A percentile compares a stretch with the other conserved stretches of the same genome.
These are phyloP conservation scores for Trochalopteron elliotii DNA, from an alignment of 2,113 vertebrate species.

Conservation along the genomic window DNA sequence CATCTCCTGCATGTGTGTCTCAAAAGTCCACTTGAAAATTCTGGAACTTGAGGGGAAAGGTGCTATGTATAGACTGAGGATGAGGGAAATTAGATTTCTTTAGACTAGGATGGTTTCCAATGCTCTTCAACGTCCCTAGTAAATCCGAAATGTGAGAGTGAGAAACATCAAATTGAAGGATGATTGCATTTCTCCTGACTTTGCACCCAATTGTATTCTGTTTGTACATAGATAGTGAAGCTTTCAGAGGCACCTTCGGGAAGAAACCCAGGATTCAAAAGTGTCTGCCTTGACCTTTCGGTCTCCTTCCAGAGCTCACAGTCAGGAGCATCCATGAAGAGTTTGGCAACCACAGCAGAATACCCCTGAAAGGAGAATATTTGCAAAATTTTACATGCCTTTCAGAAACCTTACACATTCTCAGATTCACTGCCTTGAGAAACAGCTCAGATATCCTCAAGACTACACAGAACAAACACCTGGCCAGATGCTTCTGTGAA, in stretches of 20 bases:
- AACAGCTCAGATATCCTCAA: background rate
- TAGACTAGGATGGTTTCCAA: background rate
- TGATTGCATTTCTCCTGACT: background rate
- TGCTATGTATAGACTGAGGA: fast-evolving
- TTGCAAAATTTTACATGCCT: background rate
- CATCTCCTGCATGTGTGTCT: background rate
- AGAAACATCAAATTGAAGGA: background rate
- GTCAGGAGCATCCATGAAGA: background rate
- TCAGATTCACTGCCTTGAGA: background rate
- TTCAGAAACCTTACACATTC: background rate
- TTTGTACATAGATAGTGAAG: background rate
- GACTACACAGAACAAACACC: background rate
- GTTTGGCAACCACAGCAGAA: background rate
- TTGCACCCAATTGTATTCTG: background rate
- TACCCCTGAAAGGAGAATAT: background rate
- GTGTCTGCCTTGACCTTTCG: background rate
- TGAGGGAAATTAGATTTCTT: background rate
- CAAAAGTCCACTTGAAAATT: background rate
- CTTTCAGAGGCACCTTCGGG: background rate
- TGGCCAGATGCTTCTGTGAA: background rate
- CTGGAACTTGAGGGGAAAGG: background rate
- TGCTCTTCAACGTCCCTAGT: background rate
- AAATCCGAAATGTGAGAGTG: background rate
- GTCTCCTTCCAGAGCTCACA: background rate
- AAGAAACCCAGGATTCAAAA: background rate